Evolutionary conservation across 2,888 invertebrate genomes (phyloP), one percentile per base, ranked within the genome.

Genomic region (Anoplius nigerrimus): DNA sequence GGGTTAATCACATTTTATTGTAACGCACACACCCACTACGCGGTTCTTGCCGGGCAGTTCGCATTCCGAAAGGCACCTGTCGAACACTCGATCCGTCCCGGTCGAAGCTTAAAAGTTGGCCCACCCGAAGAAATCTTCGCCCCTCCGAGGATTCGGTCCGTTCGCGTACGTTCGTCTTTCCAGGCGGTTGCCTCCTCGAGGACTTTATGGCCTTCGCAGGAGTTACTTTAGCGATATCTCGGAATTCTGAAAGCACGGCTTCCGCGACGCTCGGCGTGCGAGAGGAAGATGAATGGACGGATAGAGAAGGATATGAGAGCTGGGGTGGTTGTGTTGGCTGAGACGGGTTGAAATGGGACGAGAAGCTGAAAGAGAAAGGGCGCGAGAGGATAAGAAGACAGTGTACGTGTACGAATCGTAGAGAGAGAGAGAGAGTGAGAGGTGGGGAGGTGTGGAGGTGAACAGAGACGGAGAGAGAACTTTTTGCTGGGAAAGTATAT

Each of bases 161-260:
- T 34, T 55, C 20, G 42, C 46, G 20, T 46, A 24, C 52, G 59
- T 65, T 68, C 64, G 66, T 68, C 69, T 62, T n/a, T 72, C 62
- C 64, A 52, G 56, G 53, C 62, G 54, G 57, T 27, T 22, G 51
- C 13, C n/a, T 16, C 53, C 48, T 52, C 27, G 56, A 46, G 34
- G 63, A 65, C 68, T 71, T 74, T 71, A 76, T 71, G 60, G 62
- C 55, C 67, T 76, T 62, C 48, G 67, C 43, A 53, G 53, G 58
- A 78, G 54, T 79, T 78, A 65, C 69, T 71, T 65, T 21, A 24
- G 71, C 63, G 66, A 69, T 76, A 76, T 74, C 69, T 69, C 56
- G 54, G 42, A 27, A 27, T 27, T 27, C 27, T 27, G 27, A 27
- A 24, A 24, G 24, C 13, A 8, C 24, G 24, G 15, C 27, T 27